These are phyloP conservation scores for Morpho deidamia DNA, from an alignment of 2,888 invertebrate species.

Conservation along the genomic window DNA sequence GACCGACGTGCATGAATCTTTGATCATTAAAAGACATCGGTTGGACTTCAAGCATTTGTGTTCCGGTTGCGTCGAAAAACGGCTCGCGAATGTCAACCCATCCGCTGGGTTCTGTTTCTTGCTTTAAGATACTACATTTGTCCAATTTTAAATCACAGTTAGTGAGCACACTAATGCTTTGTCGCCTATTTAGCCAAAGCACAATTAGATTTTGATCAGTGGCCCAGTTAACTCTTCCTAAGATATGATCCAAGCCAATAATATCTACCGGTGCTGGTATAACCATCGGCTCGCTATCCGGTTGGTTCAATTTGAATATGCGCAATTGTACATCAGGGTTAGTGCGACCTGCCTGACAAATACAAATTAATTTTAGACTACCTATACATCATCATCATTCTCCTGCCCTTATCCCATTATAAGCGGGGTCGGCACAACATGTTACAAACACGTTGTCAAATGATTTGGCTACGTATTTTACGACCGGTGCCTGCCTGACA, in stretches of 20 bases:
- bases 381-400: too few species aligned
- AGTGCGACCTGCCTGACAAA: constrained; percentile 81
- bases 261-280: constrained; percentile 75
- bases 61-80: constrained; percentile 64
- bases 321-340: constrained; percentile 86
- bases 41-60: constrained; percentile 62
- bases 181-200: constrained; percentile 91
- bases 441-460: too few species aligned
- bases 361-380: constrained; percentile 15
- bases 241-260: constrained; percentile 80
- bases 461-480: too few species aligned
- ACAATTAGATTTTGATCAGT: constrained; percentile 81
- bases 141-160: constrained; percentile 72
- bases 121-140: constrained; percentile 57
- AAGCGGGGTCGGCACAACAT: too few species aligned
- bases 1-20: constrained; percentile 66
- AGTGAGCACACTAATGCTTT: constrained; percentile 82
- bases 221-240: constrained; percentile 87
- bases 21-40: constrained; percentile 48
- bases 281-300: constrained; percentile 44
- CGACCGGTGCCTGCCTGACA: too few species aligned
- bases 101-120: constrained; percentile 79
- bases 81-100: constrained; percentile 83
- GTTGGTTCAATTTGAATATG: constrained; percentile 72
- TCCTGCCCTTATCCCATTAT: too few species aligned